Percentiles rank a stretch among this genome's conserved stretches.
Conservation (phyloP, 2,888 invertebrate genomes). For the Dicycla oo region DNA sequence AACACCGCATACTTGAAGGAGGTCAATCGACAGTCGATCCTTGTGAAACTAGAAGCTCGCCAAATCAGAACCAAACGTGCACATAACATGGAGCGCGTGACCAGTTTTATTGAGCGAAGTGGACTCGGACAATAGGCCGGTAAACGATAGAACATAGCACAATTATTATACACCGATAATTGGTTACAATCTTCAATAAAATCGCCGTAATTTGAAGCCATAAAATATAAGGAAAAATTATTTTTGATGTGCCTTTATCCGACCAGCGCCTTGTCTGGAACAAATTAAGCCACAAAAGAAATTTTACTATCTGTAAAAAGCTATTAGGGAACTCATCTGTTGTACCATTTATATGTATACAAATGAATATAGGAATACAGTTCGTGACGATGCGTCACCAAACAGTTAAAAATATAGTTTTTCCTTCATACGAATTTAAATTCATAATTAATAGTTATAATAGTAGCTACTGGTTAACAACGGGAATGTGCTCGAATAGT, state of each 20-base stretch:
- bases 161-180: constrained; percentile 45
- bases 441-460: no score
- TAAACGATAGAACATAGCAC: constrained; percentile 18
- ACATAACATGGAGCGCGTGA: constrained; percentile 48
- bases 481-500: no score
- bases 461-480: no score
- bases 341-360: constrained; percentile 14
- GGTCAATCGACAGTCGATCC: constrained; percentile 30
- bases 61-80: constrained; percentile 51
- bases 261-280: constrained; percentile 30
- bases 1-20: constrained; percentile 10
- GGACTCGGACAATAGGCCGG: constrained; percentile 24
- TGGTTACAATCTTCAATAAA: constrained; percentile 44
- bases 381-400: no score
- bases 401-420: no score
- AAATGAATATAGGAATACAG: background rate
- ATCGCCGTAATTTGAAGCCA: constrained; percentile 50
- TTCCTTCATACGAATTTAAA: no score
- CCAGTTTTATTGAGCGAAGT: constrained; percentile 30
- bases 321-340: constrained; percentile 15
- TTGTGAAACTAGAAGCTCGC: constrained; percentile 35
- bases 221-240: constrained; percentile 53
- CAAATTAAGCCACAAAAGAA: constrained; percentile 49
- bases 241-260: constrained; percentile 31
- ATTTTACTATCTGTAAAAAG: constrained; percentile 39